phyloP scores from a whole-genome alignment of 2,113 vertebrate species.

The Stigmatopora argus region DNA sequence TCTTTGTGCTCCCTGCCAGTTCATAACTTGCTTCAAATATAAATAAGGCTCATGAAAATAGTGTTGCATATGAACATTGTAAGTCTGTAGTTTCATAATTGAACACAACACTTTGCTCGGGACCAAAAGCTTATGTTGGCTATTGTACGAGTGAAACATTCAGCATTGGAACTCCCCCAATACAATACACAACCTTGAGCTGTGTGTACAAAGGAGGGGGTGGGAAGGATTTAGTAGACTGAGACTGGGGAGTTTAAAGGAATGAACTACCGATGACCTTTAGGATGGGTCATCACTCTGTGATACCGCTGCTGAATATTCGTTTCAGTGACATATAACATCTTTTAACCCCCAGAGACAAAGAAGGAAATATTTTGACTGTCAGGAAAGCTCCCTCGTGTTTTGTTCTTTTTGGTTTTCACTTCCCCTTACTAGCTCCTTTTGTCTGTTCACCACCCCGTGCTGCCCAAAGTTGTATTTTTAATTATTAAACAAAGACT shows the following conservation, averaged over 20 bases:
- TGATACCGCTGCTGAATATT: constrained; percentile 56
- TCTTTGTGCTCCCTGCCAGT: constrained; percentile 92
- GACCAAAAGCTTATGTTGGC: constrained; percentile 12
- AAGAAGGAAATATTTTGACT: constrained; percentile 55
- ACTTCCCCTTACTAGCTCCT: constrained; percentile 11
- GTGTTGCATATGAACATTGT: constrained; percentile 14
- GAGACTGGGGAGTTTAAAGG: constrained; percentile 16
- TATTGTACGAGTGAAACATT: constrained; percentile 16
- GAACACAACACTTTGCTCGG: not conserved
- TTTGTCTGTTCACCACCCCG: constrained; percentile 26
- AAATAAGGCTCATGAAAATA: constrained; percentile 88
- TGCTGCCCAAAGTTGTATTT: constrained; percentile 41
- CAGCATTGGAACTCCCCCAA: constrained; percentile 10
- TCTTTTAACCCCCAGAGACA: constrained; percentile 58
- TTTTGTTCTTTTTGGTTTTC: constrained; percentile 8
- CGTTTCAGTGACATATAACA: constrained; percentile 56
- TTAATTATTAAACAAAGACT: constrained; percentile 59
- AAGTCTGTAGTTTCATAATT: not conserved
- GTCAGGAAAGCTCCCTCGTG: constrained; percentile 34
- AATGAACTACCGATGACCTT: constrained; percentile 68
- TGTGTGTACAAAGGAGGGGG: constrained; percentile 12
- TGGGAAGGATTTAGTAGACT: constrained; percentile 23
- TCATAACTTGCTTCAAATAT: constrained; percentile 89
- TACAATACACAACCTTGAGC: constrained; percentile 16
- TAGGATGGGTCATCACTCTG: constrained; percentile 48